phyloP scores from a whole-genome alignment of 2,888 invertebrate genomes.

The Linnaemya tessellans region DNA sequence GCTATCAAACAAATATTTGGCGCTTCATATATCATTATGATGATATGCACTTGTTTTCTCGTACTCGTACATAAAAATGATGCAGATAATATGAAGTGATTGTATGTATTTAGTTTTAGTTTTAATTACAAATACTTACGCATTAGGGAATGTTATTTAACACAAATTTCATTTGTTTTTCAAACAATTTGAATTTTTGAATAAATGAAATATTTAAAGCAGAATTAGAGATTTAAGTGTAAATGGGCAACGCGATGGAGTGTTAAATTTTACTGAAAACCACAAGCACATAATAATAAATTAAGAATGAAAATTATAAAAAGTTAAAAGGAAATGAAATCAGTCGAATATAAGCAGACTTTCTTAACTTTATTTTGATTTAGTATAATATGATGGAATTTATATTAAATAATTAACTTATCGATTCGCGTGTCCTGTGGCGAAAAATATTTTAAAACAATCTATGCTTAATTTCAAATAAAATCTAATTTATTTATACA shows the following conservation, averaged over 20 bases:
- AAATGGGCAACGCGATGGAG: constrained; percentile 19
- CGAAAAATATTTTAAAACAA: no score
- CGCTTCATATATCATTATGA: constrained; percentile 68
- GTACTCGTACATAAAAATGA: no score
- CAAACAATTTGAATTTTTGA: background rate
- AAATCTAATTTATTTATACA: no score
- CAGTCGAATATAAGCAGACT: no score
- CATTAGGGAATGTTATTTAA: background rate
- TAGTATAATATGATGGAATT: no score
- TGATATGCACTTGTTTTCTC: constrained; percentile 4
- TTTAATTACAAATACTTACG: constrained; percentile 17
- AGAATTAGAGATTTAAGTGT: constrained; percentile 2
- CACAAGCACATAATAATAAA: constrained; percentile 4
- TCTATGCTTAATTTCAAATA: no score
- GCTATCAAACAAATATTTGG: constrained; percentile 65
- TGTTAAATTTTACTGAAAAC: constrained; percentile 19
- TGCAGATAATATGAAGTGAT: background rate
- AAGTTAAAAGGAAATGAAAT: background rate
- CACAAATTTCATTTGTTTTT: background rate
- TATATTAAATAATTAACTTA: no score
- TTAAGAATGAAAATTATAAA: background rate
- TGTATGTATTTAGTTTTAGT: background rate
- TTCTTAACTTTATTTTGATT: no score
- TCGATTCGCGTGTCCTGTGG: no score
- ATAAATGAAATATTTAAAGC: constrained; percentile 18